A percentile compares a stretch with the other conserved stretches of the same genome.
Evolutionary conservation across 2,888 invertebrate genomes (phyloP).

Genomic region (Platycheirus rosarum): DNA sequence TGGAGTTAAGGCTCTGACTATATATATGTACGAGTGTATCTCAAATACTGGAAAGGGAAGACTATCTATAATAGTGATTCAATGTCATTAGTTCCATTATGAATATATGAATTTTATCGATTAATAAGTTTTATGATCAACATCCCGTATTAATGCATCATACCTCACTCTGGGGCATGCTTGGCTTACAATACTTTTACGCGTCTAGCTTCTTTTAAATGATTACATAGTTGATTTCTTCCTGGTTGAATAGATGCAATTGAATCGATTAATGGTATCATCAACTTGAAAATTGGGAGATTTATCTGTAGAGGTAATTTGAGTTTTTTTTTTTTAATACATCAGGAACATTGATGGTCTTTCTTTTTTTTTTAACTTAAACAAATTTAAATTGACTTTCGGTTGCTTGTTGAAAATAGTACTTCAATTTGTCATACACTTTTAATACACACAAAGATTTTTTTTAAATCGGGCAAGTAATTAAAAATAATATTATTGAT

Average conservation of each 20-base stretch:
- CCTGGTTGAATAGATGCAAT: conserved; percentile 37
- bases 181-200: conserved; percentile 21
- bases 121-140: conserved; percentile 51
- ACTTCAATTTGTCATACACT: no score
- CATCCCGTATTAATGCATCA: conserved; percentile 38
- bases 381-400: no score
- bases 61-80: conserved; percentile 38
- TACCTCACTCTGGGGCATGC: neutral
- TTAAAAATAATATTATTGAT: no score
- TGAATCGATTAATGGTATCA: conserved; percentile 54
- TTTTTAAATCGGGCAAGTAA: no score
- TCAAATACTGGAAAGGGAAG: neutral
- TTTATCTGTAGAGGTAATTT: neutral
- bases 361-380: no score
- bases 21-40: neutral
- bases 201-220: conserved; percentile 26
- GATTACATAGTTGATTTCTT: conserved; percentile 7
- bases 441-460: no score
- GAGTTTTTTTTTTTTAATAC: no score
- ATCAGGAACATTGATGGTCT: no score
- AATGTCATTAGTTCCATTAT: conserved; percentile 63
- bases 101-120: conserved; percentile 31
- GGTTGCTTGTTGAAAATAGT: no score
- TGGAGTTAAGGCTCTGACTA: no score
- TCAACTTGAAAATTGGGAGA: conserved; percentile 30